Percentiles rank a stretch among this genome's conserved stretches.
phyloP scores from a whole-genome alignment of 2,797 vertebrate genomes.

The Tragelaphus oryx region DNA sequence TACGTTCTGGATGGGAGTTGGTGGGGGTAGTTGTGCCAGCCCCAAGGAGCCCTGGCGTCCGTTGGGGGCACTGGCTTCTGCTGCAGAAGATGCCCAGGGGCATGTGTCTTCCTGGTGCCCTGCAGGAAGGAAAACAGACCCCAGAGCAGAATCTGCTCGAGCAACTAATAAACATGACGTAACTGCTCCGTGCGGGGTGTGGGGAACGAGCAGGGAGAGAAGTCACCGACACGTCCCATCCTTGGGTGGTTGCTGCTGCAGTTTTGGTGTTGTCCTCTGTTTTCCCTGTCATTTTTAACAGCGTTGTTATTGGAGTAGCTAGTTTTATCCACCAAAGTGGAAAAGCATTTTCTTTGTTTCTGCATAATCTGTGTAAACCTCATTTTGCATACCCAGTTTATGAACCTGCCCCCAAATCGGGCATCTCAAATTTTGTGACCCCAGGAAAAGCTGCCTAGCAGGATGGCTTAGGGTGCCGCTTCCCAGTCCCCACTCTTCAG shows the following conservation, averaged over 20 bases:
- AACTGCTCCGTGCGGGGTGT: not conserved
- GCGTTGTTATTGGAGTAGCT: not conserved
- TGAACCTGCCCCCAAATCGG: not conserved
- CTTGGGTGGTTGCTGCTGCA: not conserved
- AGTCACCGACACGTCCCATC: not conserved
- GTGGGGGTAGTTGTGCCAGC: not conserved
- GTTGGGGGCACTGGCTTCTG: not conserved
- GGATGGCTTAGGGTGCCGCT: not conserved
- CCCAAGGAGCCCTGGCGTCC: not conserved
- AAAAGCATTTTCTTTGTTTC: not conserved
- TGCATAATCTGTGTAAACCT: not conserved
- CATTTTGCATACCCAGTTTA: not conserved
- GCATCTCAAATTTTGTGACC: not conserved
- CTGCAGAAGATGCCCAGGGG: not conserved
- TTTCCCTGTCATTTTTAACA: not conserved
- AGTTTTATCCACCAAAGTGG: not conserved
- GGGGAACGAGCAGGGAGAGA: not conserved
- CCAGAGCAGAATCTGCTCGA: not conserved
- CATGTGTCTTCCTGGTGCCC: not conserved
- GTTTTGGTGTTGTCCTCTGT: not conserved
- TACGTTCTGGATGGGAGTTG: slow-evolving; percentile 76
- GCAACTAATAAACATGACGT: not conserved
- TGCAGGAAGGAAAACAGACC: not conserved
- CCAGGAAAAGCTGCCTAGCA: not conserved
- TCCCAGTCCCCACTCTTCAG: not conserved